A percentile compares a stretch with the other conserved stretches of the same genome.
Evolutionary conservation across 2,797 vertebrate species (phyloP).

Genomic region (Sebastes paucispinis): DNA sequence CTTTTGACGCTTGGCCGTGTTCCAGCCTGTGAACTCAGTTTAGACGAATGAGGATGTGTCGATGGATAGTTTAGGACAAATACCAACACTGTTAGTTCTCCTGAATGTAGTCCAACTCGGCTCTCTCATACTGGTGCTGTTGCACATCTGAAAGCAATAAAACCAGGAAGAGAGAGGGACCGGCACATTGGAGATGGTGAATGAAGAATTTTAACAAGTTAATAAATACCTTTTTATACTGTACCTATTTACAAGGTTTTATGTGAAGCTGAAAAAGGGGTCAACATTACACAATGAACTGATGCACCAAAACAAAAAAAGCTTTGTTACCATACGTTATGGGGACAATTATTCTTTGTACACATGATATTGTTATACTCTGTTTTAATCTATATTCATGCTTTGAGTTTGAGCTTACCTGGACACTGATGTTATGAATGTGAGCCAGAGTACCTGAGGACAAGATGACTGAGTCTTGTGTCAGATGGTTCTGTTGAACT

Average conservation of each 20-base stretch:
- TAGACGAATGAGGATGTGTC: slow-evolving; percentile 42
- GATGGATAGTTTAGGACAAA: slow-evolving; percentile 44
- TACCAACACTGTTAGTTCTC: slow-evolving; percentile 41
- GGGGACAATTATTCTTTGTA: background rate
- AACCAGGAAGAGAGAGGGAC: slow-evolving; percentile 32
- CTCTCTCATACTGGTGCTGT: slow-evolving; percentile 8
- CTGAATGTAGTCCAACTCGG: slow-evolving; percentile 37
- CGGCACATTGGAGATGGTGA: slow-evolving; percentile 40
- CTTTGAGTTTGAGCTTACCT: slow-evolving; percentile 11
- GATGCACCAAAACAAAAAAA: slow-evolving; percentile 1
- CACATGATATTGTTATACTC: background rate
- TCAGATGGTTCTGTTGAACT: background rate
- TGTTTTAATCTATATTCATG: slow-evolving; percentile 35
- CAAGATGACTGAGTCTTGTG: slow-evolving; percentile 23
- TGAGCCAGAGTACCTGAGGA: slow-evolving; percentile 28
- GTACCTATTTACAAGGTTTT: slow-evolving; percentile 49
- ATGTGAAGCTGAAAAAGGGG: slow-evolving; percentile 10
- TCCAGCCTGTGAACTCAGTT: slow-evolving; percentile 27
- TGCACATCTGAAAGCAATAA: slow-evolving; percentile 68
- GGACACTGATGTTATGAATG: slow-evolving; percentile 47
- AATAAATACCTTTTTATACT: slow-evolving; percentile 47
- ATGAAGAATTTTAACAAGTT: slow-evolving; percentile 60
- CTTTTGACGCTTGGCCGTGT: slow-evolving; percentile 1
- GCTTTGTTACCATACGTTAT: background rate
- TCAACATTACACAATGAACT: slow-evolving; percentile 3